Conservation (phyloP, 2,888 invertebrate species). For the Parapristionchus giblindavisi region DNA sequence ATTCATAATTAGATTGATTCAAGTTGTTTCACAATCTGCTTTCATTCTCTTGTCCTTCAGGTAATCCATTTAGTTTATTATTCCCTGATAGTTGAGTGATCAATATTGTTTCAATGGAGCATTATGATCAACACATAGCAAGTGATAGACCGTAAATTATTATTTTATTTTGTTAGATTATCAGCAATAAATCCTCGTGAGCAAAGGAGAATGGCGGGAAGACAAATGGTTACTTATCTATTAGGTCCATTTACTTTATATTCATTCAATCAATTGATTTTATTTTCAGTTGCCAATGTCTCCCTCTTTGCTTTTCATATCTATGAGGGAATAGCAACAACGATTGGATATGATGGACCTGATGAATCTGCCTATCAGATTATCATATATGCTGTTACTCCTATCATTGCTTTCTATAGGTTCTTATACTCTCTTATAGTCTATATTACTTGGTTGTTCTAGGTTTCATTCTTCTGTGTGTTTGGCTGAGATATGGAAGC, state of each 20-base stretch:
- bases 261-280: background rate
- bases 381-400: slow-evolving; percentile 63
- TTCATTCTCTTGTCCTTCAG: slow-evolving; percentile 61
- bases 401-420: slow-evolving; percentile 66
- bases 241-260: background rate
- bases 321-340: slow-evolving; percentile 42
- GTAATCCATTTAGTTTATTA: slow-evolving; percentile 34
- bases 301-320: slow-evolving; percentile 66
- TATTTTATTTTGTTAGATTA: too few species aligned
- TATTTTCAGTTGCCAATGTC: slow-evolving; percentile 59
- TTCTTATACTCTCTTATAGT: too few species aligned
- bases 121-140: background rate
- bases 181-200: background rate
- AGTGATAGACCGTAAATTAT: too few species aligned
- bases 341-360: slow-evolving; percentile 21
- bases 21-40: slow-evolving; percentile 65
- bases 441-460: slow-evolving; percentile 3
- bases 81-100: background rate
- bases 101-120: background rate
- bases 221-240: slow-evolving; percentile 36
- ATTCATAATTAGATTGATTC: slow-evolving; percentile 57
- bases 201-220: slow-evolving; percentile 14
- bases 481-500: slow-evolving; percentile 60
- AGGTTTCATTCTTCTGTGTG: slow-evolving; percentile 60
- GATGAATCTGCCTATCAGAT: slow-evolving; percentile 49